Evolutionary conservation across 2,797 vertebrate genomes (phyloP), one percentile per base, ranked within the genome.

Genomic region (Alosa sapidissima): DNA sequence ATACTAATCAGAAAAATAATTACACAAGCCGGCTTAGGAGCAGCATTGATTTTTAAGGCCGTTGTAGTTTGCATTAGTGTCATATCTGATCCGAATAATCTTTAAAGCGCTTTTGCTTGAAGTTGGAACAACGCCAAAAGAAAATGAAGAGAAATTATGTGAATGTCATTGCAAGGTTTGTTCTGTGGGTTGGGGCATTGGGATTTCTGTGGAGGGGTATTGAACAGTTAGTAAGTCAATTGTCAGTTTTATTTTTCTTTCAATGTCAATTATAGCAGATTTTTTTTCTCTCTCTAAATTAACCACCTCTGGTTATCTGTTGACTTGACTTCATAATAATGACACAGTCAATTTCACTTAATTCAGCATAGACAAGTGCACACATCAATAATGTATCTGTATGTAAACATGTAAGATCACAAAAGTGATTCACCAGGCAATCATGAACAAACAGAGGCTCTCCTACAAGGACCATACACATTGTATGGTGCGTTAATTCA

Each of bases 1-100:
- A 96, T 95, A 95, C 91, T 94, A 95, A 91, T 95, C 94, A 93
- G 92, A 93, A 93, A 94, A 92, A 94, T 95, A 96, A 95, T 96
- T 95, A 95, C 92, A 92, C 90, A 87, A 86, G 84, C 82, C 84
- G 92, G 94, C 92, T 94, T 90, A 93, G 87, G 92, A 91, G 90
- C 86, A 47, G 82, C 85, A 95, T 95, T 91, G 95, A 96, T 96
- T 96, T 94, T 92, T 92, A 91, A 91, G 91, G 89, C 90, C 89
- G 90, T 87, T 84, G 88, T 96, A 84, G 88, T 96, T 95, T 94
- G 92, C 92, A 95, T 95, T 94, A 85, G 90, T 89, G 89, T 93
- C 93, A 93, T 95, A 96, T 95, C 95, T 94, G 92, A 95, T 94
- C 93, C 82, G 91, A 94, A 93, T 93, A 92, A 95, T 93, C 92